Base-by-base conservation (phyloP, 23 tunicate genomes). In the Halocynthia aurantium region DNA sequence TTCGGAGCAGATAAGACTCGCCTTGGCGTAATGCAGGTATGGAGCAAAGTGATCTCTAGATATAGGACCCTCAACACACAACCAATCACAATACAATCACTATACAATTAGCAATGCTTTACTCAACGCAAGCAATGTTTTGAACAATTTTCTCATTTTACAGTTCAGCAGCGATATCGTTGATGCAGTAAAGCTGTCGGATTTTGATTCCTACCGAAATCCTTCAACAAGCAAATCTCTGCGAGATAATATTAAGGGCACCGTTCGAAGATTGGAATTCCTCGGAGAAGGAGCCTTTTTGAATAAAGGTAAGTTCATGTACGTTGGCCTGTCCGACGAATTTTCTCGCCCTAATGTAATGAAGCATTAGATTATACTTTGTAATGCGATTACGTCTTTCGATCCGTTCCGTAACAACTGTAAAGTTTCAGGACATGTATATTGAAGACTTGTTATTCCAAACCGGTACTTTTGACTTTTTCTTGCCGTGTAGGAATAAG, bases 221-320 rank as follows among this genome's bases (percentile, higher is more conserved):
- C 89, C 86, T 7, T 50, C 86, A 12, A 55, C 78, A 0, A 61
- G 71, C 7, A 92, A 68, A 70, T 67, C 17, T 15, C 21, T 86
- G 15, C 66, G 52, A 54, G 50, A 49, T 52, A 75, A 6, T 6
- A 82, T 92, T 22, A 53, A 55, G 5, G 70, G 67, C n/a, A 54
- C 54, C 50, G 8, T 92, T 22, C 52, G 51, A 19, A 21, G 11
- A 6, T 57, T 92, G 52, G 78, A 62, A 44, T 92, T 92, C 66
- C 88, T 92, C 20, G 98, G 98, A 54, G 85, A 92, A 86, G 98
- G 98, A 71, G 84, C 98, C 31, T 92, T 74, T 62, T 81, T 92
- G 11, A 69, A 92, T 75, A 82, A 85, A 92, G 98, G 98, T 92
- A n/a, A 0, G 62, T 31, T 9, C 5, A 18, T 51, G 50, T 1